A percentile compares a stretch with the other conserved stretches of the same genome.
These are phyloP conservation scores for Leistus spinibarbis DNA, from an alignment of 2,888 invertebrate species.

Conservation along the genomic window DNA sequence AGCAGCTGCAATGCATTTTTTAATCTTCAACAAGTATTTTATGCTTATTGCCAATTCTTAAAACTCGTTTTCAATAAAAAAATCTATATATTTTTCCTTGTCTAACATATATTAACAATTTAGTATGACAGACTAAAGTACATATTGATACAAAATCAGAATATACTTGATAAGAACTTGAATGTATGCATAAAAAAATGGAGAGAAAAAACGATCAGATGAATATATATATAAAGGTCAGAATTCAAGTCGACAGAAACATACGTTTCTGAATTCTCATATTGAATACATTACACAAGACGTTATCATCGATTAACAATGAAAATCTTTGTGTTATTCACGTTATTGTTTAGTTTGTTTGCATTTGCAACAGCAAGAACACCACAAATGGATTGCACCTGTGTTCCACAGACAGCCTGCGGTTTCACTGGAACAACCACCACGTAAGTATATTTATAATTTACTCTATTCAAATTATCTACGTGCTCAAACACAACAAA, in stretches of 20 bases:
- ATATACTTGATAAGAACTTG: constrained; percentile 18
- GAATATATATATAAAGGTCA: constrained; percentile 8
- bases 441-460: background rate
- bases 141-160: background rate
- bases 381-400: constrained; percentile 9
- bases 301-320: constrained; percentile 24
- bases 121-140: background rate
- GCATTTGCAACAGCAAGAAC: background rate
- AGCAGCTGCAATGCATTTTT: background rate
- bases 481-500: background rate
- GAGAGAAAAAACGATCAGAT: constrained; percentile 1
- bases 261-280: background rate
- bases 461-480: background rate
- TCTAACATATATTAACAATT: background rate
- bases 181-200: background rate
- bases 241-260: background rate
- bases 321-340: constrained; percentile 4
- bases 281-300: background rate
- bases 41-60: background rate
- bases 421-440: background rate
- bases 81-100: background rate
- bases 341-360: constrained; percentile 9
- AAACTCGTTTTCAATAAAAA: background rate
- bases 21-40: background rate
- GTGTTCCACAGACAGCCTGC: constrained; percentile 6